Conservation (phyloP, 2,888 invertebrate genomes). For the Allygus modestus region DNA sequence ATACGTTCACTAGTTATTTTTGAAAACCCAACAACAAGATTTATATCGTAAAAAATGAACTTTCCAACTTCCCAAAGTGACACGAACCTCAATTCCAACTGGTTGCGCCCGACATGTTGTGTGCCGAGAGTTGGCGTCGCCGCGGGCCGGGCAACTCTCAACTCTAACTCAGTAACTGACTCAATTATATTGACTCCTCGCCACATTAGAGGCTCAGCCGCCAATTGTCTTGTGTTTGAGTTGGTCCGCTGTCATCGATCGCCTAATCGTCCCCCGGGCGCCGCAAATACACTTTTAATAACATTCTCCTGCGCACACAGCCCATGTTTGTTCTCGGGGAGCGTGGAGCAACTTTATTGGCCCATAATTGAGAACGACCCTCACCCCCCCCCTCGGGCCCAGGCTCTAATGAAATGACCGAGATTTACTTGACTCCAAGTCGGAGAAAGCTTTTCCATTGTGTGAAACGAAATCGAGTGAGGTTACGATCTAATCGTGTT, state of each 20-base stretch:
- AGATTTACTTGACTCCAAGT: constrained; percentile 35
- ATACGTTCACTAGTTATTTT: no score
- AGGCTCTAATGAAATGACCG: constrained; percentile 41
- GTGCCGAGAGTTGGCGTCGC: background rate
- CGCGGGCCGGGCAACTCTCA: background rate
- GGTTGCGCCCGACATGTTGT: background rate
- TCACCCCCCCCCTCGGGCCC: background rate
- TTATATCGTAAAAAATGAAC: no score
- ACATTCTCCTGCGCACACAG: constrained; percentile 51
- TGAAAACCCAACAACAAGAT: no score
- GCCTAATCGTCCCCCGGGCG: constrained; percentile 19
- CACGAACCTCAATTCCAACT: background rate
- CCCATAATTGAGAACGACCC: constrained; percentile 28
- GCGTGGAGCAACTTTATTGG: constrained; percentile 27
- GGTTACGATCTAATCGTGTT: no score
- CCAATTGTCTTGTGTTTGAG: constrained; percentile 44
- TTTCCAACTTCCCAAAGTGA: no score
- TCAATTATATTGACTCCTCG: constrained; percentile 32
- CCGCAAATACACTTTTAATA: constrained; percentile 57
- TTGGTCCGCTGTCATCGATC: constrained; percentile 9
- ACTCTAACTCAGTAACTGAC: constrained; percentile 20
- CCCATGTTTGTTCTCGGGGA: constrained; percentile 4
- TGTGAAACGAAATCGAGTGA: background rate
- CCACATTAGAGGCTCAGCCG: constrained; percentile 22
- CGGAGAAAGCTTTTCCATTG: background rate